Base-by-base conservation (phyloP, 2,888 invertebrate species). In the Sabatieria punctata region DNA sequence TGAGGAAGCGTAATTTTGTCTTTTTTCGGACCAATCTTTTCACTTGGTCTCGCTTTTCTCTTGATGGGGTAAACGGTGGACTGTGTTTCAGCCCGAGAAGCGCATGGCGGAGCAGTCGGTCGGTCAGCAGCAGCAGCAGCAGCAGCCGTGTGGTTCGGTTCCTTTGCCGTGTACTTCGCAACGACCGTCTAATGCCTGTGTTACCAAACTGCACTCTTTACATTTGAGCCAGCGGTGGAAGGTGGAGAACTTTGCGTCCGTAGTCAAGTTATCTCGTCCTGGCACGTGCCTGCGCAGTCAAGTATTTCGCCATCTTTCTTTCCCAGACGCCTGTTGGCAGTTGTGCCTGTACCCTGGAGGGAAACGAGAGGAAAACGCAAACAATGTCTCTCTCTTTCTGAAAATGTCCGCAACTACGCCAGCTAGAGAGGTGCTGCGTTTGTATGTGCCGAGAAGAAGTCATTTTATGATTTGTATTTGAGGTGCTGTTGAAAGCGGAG, bases 291-390 rank as follows among this genome's bases (percentile, higher is more conserved):
- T 63, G 46, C 47, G 63, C 35, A 64, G 63, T 49, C 56, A 59
- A n/a, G 58, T 57, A 2, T 47, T 47, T 25, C 35, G 26, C n/a
- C 60, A 62, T 41, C 52, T 51, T 1, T 43, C 49, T 0, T 53
- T 59, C 37, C 57, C 61, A 6, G 61, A 63, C 37, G 60, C 60
- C 4, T 59, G 58, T 43, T 63, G 63, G 63, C 63, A 63, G 44
- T 45, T 63, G 18, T 64, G 61, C 41, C 51, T 63, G 6, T 63
- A 63, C 46, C 63, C 63, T 23, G 61, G 60, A 15, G 63, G 63
- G 6, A 64, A 64, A 43, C 54, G 63, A 4, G 60, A 60, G 41
- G 63, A 64, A 44, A 63, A 63, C 47, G 49, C 51, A 4, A 58
- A 60, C 41, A 53, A 63, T 46, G 61, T 63, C 4, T 61, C 62